Conservation (phyloP, 2,113 vertebrate genomes). For the Hiodon tergisus region DNA sequence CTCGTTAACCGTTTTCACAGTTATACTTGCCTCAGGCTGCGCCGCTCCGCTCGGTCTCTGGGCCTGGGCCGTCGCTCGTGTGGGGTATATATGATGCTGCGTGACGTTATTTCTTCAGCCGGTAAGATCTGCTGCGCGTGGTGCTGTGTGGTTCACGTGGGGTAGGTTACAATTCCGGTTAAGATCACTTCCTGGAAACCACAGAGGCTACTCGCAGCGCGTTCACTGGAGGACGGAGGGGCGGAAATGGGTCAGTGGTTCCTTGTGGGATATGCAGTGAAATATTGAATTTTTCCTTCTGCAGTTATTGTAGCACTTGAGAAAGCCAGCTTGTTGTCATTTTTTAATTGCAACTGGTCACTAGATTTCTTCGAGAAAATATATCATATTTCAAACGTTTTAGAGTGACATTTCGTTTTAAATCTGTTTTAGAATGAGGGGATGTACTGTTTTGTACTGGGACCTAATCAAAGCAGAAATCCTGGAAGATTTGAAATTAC, state of each 20-base stretch:
- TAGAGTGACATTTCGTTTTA: no score
- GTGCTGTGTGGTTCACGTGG: slow-evolving; percentile 37
- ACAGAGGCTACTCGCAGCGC: background rate
- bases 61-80: background rate
- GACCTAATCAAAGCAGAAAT: no score
- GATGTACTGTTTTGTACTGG: no score
- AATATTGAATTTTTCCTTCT: slow-evolving; percentile 61
- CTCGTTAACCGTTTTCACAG: background rate
- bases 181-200: slow-evolving; percentile 37
- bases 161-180: slow-evolving; percentile 16
- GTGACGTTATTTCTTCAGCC: slow-evolving; percentile 33
- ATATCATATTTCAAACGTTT: no score
- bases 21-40: slow-evolving; percentile 19
- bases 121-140: slow-evolving; percentile 37
- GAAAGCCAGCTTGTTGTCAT: no score
- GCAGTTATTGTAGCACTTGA: background rate
- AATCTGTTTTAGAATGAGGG: no score
- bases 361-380: no score
- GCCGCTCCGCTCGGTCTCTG: slow-evolving; percentile 24
- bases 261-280: background rate
- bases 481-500: no score
- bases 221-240: slow-evolving; percentile 26
- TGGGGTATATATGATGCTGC: slow-evolving; percentile 1
- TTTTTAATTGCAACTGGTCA: no score
- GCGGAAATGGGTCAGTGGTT: background rate